Percentiles rank a stretch among this genome's conserved stretches.
phyloP scores from a whole-genome alignment of 2,888 invertebrate species.

The Campoplex capitator region DNA sequence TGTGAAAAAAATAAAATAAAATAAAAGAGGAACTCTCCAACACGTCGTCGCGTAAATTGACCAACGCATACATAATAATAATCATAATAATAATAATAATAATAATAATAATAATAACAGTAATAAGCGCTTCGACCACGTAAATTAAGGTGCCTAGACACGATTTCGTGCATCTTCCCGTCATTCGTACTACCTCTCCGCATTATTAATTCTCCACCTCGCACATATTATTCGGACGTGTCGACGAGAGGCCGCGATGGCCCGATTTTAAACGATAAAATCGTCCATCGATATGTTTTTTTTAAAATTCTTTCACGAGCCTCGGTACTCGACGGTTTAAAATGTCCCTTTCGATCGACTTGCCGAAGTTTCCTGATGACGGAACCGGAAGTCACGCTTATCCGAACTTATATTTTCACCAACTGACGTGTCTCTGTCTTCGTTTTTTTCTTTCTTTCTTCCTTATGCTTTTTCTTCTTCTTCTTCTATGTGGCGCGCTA shows the following conservation, averaged over 20 bases:
- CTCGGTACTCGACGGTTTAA: constrained; percentile 24
- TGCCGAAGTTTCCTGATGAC: constrained; percentile 29
- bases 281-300: constrained; percentile 26
- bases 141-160: constrained; percentile 61
- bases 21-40: constrained; percentile 55
- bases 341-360: constrained; percentile 56
- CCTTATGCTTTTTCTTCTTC: background rate
- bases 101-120: constrained; percentile 37
- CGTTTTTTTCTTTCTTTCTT: constrained; percentile 3
- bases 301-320: constrained; percentile 39
- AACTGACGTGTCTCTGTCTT: constrained; percentile 12
- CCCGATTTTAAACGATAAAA: constrained; percentile 60
- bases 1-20: constrained; percentile 40
- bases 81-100: constrained; percentile 37
- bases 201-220: constrained; percentile 59
- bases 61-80: constrained; percentile 46
- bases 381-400: constrained; percentile 63
- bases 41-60: constrained; percentile 49
- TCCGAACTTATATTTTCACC: constrained; percentile 23
- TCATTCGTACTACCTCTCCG: constrained; percentile 27
- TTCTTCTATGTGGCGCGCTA: background rate
- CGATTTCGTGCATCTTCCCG: constrained; percentile 57
- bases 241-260: constrained; percentile 34
- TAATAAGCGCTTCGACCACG: constrained; percentile 43
- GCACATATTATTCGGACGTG: constrained; percentile 55